Percentiles rank a stretch among this genome's conserved stretches.
Evolutionary conservation across 2,888 invertebrate genomes (phyloP).

Genomic region (Strigamia crassipes): DNA sequence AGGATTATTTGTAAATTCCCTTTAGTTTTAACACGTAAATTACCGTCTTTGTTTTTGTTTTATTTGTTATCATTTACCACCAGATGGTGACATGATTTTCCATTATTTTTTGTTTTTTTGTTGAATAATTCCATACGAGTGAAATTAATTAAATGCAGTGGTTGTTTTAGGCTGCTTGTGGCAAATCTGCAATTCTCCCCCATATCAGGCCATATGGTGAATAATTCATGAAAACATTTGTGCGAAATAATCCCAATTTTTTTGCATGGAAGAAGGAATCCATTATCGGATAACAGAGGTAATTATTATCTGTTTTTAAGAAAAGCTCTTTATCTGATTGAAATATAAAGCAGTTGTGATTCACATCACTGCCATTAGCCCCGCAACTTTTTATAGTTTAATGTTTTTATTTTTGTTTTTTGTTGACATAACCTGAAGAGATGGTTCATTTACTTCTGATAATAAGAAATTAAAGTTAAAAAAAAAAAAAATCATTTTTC

Average conservation of each 20-base stretch:
- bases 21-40: too few species aligned
- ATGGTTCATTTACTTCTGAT: neutral
- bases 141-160: neutral
- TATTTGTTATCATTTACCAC: too few species aligned
- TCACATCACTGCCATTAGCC: neutral
- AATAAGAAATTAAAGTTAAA: neutral
- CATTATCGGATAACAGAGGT: neutral
- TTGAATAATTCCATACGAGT: too few species aligned
- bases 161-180: neutral
- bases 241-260: neutral
- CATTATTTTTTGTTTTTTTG: too few species aligned
- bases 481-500: neutral
- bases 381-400: neutral
- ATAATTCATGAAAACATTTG: neutral
- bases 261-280: neutral
- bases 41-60: too few species aligned
- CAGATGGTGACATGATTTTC: too few species aligned
- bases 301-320: neutral
- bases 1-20: too few species aligned
- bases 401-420: neutral
- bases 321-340: slow-evolving; percentile 10
- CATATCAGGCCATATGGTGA: neutral
- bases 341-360: neutral
- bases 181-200: neutral
- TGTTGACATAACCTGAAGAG: neutral